Base-by-base conservation (phyloP, 2,888 invertebrate genomes). In the Anodontia alba region DNA sequence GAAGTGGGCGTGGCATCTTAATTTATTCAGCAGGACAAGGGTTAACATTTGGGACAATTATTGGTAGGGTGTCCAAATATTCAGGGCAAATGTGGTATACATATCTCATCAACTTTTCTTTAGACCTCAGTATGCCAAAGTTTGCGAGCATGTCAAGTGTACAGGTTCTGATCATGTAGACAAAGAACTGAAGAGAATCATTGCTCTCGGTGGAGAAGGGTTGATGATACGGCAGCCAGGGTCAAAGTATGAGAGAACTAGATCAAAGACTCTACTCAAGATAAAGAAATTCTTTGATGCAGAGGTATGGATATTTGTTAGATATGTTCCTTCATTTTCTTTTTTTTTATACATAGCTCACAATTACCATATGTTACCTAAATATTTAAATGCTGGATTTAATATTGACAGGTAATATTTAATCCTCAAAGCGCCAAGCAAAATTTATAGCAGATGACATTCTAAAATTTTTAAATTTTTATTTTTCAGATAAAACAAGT, bases 221-320 rank as follows among this genome's bases (percentile, higher is more conserved):
- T 83, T 93, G 7, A 93, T 93, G 93, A 90, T 93, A 43, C 73
- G 93, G 36, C 74, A 93, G 78, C 93, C 93, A 17, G 88, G 89
- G n/a, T 93, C 93, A 3, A 78, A 87, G 46, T 93, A 93, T 67
- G 93, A 92, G 70, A 84, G 89, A 36, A 84, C 81, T n/a, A 75
- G 93, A 51, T 93, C 93, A 5, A 81, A 89, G 42, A 91, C 92
- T 26, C 80, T 93, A 62, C 90, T 93, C 20, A 93, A 93, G 83
- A 90, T 93, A 36, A 93, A 93, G 87, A 93, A 91, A 54, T 93
- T 93, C 84, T 91, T 93, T 80, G 93, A 93, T 88, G 93, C 93
- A 23, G 93, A 93, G 91, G 93, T 93, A 73, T 54, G n/a, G 5
- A n/a, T 38, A 38, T 38, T n/a, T n/a, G n/a, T n/a, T n/a, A n/a